A percentile compares a stretch with the other conserved stretches of the same genome.
These are phyloP conservation scores for Hestina assimilis DNA, from an alignment of 1,140 invertebrate species.

Conservation along the genomic window DNA sequence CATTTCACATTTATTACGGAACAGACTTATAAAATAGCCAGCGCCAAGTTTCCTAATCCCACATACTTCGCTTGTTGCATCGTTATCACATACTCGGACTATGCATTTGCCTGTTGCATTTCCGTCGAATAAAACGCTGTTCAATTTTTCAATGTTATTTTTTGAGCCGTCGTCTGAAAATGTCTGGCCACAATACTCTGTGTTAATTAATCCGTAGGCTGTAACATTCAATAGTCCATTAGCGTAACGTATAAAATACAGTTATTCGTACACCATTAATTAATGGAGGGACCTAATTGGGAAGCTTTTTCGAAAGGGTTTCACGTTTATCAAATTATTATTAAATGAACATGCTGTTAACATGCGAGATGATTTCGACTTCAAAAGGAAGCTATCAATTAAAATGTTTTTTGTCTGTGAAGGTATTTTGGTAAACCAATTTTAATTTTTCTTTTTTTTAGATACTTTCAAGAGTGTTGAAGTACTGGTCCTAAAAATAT, in stretches of 20 bases:
- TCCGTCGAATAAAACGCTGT: background rate
- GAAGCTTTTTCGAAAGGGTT: too few relatives aligned
- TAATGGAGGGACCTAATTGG: too few relatives aligned
- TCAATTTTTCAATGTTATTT: conserved; percentile 2
- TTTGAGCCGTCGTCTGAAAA: conserved; percentile 8
- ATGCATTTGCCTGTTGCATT: background rate
- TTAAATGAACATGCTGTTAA: too few relatives aligned
- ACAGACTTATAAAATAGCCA: conserved; percentile 48
- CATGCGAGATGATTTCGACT: too few relatives aligned
- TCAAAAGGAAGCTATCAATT: too few relatives aligned
- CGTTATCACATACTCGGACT: conserved; percentile 13
- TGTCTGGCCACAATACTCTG: conserved; percentile 43
- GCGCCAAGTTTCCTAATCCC: conserved; percentile 43
- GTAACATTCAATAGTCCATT: conserved; percentile 22
- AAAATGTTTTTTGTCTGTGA: too few relatives aligned
- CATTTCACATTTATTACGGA: conserved; percentile 46
- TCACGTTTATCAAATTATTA: too few relatives aligned
- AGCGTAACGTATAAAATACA: background rate
- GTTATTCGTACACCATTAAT: too few relatives aligned
- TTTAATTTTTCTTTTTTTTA: too few relatives aligned
- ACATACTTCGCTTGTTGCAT: conserved; percentile 33
- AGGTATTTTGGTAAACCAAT: too few relatives aligned
- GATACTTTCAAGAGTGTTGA: too few relatives aligned
- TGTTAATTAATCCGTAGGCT: conserved; percentile 57
- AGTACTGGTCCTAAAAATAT: too few relatives aligned